Percentiles rank a stretch among this genome's conserved stretches.
phyloP scores from a whole-genome alignment of 2,888 invertebrate species.

The Limnephilus auricula region DNA sequence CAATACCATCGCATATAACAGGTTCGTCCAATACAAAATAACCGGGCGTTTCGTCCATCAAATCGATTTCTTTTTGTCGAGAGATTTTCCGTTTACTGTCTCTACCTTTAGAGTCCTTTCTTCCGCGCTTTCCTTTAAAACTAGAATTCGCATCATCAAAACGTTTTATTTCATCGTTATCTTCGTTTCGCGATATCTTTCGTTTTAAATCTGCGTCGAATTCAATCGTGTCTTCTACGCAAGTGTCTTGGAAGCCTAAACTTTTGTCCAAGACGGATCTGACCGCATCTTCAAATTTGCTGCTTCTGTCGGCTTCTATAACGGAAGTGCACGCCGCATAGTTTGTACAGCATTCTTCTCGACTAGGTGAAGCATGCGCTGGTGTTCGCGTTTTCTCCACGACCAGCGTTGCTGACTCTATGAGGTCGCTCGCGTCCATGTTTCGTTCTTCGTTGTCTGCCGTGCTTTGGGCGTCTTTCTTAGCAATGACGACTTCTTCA shows the following conservation, averaged over 20 bases:
- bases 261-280: conserved; percentile 49
- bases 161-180: conserved; percentile 15
- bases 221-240: neutral
- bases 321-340: conserved; percentile 4
- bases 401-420: neutral
- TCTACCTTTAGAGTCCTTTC: conserved; percentile 46
- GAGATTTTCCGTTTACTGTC: conserved; percentile 32
- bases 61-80: conserved; percentile 40
- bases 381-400: neutral
- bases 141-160: conserved; percentile 18
- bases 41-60: conserved; percentile 46
- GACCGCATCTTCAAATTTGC: conserved; percentile 56
- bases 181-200: neutral
- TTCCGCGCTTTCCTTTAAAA: conserved; percentile 43
- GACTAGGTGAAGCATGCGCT: neutral
- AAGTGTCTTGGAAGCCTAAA: conserved; percentile 48
- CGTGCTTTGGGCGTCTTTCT: conserved; percentile 21
- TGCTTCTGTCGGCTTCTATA: neutral
- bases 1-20: neutral
- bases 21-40: conserved; percentile 53
- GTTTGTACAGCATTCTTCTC: conserved; percentile 24
- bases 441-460: neutral
- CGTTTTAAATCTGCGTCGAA: neutral
- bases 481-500: conserved; percentile 61
- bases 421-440: neutral